phyloP scores from a whole-genome alignment of 2,113 vertebrate species.

The Gymnocephalus cernua region DNA sequence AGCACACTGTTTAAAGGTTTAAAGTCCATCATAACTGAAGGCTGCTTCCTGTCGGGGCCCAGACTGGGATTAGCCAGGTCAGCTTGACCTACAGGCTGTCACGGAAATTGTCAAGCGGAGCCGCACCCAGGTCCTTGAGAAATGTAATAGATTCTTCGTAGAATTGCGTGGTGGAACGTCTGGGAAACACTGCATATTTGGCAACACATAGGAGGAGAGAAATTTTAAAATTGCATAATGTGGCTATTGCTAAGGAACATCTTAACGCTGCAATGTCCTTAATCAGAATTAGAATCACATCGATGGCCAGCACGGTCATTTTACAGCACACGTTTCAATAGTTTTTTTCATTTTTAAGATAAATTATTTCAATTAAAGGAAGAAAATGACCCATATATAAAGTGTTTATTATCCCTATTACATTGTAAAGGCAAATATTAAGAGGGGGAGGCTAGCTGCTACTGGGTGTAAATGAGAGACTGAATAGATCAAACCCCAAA shows the following conservation, averaged over 20 bases:
- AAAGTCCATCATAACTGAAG: conserved; percentile 53
- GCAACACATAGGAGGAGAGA: not conserved
- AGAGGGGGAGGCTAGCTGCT: not conserved
- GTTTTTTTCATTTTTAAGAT: not conserved
- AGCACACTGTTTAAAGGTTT: conserved; percentile 38
- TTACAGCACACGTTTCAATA: not conserved
- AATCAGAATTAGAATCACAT: not conserved
- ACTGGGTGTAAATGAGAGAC: conserved; percentile 39
- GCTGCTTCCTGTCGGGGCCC: conserved; percentile 51
- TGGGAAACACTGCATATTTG: conserved; percentile 35
- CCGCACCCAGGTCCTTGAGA: conserved; percentile 52
- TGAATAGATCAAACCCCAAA: conserved; percentile 50
- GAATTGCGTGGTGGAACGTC: conserved; percentile 17
- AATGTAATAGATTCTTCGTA: conserved; percentile 40
- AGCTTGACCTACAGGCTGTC: conserved; percentile 35
- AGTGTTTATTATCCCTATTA: not conserved
- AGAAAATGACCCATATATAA: not conserved
- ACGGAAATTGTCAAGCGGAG: conserved; percentile 20
- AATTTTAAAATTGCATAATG: not conserved
- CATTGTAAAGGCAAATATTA: not conserved
- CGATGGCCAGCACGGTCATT: not conserved
- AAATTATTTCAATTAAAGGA: not conserved
- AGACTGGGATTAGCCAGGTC: conserved; percentile 49
- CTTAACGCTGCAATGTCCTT: not conserved
- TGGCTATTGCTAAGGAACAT: conserved; percentile 2